Evolutionary conservation across 2,888 invertebrate species (phyloP), one percentile per base, ranked within the genome.

Genomic region (Myathropa florea): DNA sequence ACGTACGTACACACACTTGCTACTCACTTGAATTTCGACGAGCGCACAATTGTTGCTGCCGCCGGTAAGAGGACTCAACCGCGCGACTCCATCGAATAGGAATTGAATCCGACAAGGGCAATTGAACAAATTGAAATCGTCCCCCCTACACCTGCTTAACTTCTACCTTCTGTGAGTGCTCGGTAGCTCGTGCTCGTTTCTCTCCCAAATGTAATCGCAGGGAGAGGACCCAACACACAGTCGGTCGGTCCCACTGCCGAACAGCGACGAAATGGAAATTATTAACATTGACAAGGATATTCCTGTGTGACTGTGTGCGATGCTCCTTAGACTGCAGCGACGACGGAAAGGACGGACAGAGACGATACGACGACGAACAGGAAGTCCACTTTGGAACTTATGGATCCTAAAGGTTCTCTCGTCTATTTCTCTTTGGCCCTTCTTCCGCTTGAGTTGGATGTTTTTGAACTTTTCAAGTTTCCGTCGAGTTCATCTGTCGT

Each of bases 61-160:
- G 24, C 57, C 57, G 12, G 23, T 23, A 4, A 10, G 28, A 36
- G 33, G 57, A 77, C 72, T 68, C 57, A 75, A 57, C 55, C 63
- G 28, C 70, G 65, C 75, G 65, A 61, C 71, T 81, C 61, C 63
- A 65, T 82, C 70, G 60, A 75, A 82, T 67, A 75, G 71, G 67
- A 87, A 87, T 87, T 87, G 79, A 87, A 79, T 79, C 67, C 77
- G 79, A 83, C 81, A 83, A 87, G 83, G 71, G 83, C 86, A 87
- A 87, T 87, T 83, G 86, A 87, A 75, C 75, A 87, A 83, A 87
- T 87, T 87, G 86, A 71, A 83, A 83, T 79, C 78, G 67, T 79
- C 61, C 61, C 72, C 18, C n/a, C 33, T 18, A 39, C 71, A 57
- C 59, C 60, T 79, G 36, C 12, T 21, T 64, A 55, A 72, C 71